phyloP scores from a whole-genome alignment of 2,888 invertebrate species.

The Helicoverpa assulta region DNA sequence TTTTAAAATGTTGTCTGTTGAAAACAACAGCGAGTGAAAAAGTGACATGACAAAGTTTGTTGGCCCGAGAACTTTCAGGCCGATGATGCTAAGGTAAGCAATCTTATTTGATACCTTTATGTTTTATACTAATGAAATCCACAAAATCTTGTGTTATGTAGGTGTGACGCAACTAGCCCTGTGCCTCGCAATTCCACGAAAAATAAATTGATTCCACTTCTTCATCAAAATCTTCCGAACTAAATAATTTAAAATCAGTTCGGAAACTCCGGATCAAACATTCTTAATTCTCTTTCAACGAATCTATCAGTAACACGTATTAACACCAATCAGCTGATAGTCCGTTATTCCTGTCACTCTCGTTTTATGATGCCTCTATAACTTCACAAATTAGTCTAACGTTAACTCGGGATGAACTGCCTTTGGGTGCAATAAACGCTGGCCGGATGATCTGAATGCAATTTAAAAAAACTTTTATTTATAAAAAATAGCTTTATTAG shows the following conservation, averaged over 20 bases:
- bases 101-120: background rate
- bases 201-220: background rate
- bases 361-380: constrained; percentile 82
- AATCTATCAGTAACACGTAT: constrained; percentile 46
- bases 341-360: constrained; percentile 73
- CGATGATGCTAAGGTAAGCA: constrained; percentile 33
- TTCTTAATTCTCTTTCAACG: constrained; percentile 43
- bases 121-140: background rate
- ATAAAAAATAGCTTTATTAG: constrained; percentile 54
- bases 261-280: constrained; percentile 29
- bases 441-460: constrained; percentile 83
- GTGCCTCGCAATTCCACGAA: background rate
- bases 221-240: background rate
- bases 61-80: background rate
- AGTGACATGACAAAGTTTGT: constrained; percentile 5
- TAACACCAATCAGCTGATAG: constrained; percentile 78
- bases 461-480: constrained; percentile 67
- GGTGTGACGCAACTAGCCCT: background rate
- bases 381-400: constrained; percentile 89
- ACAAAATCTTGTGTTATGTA: background rate
- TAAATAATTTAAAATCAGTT: constrained; percentile 25
- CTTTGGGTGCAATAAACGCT: constrained; percentile 88
- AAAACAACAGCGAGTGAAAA: constrained; percentile 34
- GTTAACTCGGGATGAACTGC: constrained; percentile 86
- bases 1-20: constrained; percentile 29